A percentile compares a stretch with the other conserved stretches of the same genome.
Conservation (phyloP, 2,797 vertebrate species). For the Synaphobranchus kaupii region DNA sequence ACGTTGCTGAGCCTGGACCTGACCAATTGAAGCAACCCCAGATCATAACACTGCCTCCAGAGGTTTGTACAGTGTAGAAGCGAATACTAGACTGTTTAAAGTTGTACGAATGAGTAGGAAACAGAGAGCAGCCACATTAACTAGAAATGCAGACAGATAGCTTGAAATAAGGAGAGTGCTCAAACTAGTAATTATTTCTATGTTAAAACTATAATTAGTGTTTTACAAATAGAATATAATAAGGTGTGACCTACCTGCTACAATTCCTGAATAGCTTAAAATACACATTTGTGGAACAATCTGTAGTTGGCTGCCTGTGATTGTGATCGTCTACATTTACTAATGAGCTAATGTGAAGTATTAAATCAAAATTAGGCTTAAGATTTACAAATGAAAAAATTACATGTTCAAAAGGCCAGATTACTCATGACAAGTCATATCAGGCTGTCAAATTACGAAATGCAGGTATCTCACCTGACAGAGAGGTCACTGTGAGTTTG, state of each 20-base stretch:
- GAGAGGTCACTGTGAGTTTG: background rate
- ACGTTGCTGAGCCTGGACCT: too few relatives aligned
- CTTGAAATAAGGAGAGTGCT: background rate
- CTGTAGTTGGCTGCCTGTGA: background rate
- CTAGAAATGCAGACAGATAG: background rate
- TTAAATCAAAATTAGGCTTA: background rate
- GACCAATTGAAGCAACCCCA: too few relatives aligned
- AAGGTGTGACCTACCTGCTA: background rate
- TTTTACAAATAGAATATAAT: background rate
- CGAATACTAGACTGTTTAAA: too few relatives aligned
- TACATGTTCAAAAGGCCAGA: too few relatives aligned
- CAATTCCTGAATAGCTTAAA: background rate
- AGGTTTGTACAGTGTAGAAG: too few relatives aligned
- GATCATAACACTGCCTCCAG: too few relatives aligned
- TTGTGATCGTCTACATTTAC: background rate
- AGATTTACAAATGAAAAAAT: too few relatives aligned
- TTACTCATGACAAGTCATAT: too few relatives aligned
- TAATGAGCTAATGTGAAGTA: background rate
- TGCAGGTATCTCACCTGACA: background rate
- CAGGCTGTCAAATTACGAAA: background rate
- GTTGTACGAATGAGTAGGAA: background rate
- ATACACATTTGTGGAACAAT: background rate
- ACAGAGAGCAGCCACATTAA: background rate
- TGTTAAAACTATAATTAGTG: background rate
- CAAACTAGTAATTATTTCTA: background rate